A percentile compares a stretch with the other conserved stretches of the same genome.
Evolutionary conservation across 2,113 vertebrate species (phyloP).

Genomic region (Dipodomys stephensi): DNA sequence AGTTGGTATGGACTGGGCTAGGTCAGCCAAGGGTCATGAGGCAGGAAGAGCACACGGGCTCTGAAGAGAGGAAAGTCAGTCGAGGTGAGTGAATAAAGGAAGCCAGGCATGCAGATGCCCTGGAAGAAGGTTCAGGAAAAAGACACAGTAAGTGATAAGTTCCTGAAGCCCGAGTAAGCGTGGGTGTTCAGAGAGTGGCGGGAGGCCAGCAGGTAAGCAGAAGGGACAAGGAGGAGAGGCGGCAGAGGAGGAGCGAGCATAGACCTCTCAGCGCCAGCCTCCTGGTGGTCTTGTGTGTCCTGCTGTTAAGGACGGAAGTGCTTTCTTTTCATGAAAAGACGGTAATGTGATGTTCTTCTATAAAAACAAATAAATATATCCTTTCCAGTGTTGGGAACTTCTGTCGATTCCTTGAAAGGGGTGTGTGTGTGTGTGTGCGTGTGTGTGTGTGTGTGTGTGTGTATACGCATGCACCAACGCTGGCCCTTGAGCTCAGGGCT

Average conservation of each 20-base stretch:
- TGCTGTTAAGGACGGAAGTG: neutral
- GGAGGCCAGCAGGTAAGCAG: neutral
- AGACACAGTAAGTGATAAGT: neutral
- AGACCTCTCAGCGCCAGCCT: rapidly evolving
- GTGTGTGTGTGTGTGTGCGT: too few relatives aligned
- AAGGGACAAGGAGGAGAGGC: rapidly evolving
- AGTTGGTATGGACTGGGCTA: neutral
- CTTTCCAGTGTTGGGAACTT: slow-evolving; percentile 54
- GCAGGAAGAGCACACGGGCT: neutral
- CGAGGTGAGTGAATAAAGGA: neutral
- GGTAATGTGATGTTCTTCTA: neutral
- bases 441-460: too few relatives aligned
- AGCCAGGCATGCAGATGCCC: neutral
- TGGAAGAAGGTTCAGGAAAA: neutral
- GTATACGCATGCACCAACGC: too few relatives aligned
- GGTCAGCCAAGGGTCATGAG: neutral
- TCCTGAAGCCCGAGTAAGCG: neutral
- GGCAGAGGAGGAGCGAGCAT: rapidly evolving
- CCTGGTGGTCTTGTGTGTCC: neutral
- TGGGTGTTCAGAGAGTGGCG: neutral
- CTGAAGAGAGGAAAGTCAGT: rapidly evolving
- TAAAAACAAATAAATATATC: neutral
- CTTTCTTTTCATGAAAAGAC: slow-evolving; percentile 37
- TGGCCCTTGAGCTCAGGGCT: too few relatives aligned
- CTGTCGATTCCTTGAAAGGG: neutral